Percentiles rank a stretch among this genome's conserved stretches.
phyloP scores from a whole-genome alignment of 2,113 vertebrate genomes.

The Heterotilapia buettikoferi region DNA sequence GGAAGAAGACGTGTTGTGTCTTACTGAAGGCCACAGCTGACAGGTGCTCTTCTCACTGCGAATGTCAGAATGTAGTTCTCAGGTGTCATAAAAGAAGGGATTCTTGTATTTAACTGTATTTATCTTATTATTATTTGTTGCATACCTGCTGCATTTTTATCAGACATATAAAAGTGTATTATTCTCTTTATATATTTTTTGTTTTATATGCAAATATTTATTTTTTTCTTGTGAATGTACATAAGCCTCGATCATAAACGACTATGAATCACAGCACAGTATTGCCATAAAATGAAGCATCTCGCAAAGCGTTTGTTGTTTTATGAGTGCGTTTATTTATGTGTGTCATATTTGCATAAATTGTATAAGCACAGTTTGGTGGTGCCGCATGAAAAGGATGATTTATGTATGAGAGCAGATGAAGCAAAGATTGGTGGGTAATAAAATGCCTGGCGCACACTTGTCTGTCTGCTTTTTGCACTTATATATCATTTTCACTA shows the following conservation, averaged over 20 bases:
- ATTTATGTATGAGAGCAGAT: slow-evolving; percentile 27
- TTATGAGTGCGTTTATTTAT: slow-evolving; percentile 25
- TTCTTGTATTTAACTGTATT: slow-evolving; percentile 43
- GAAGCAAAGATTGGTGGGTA: slow-evolving; percentile 5
- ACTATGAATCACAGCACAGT: slow-evolving; percentile 11
- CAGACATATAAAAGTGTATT: slow-evolving; percentile 17
- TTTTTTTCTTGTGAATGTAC: slow-evolving; percentile 49
- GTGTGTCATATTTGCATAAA: not conserved
- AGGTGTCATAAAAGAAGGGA: slow-evolving; percentile 64
- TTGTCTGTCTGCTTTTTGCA: not conserved
- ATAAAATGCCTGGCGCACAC: slow-evolving; percentile 26
- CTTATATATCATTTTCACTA: not conserved
- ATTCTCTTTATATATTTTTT: not conserved
- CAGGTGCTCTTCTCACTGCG: slow-evolving; percentile 21
- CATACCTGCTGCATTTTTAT: slow-evolving; percentile 21
- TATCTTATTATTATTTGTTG: slow-evolving; percentile 8
- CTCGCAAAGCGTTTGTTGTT: not conserved
- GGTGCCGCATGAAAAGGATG: slow-evolving; percentile 13
- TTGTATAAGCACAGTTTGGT: not conserved
- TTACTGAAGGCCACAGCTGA: not conserved
- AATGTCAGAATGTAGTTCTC: slow-evolving; percentile 49
- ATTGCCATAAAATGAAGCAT: not conserved
- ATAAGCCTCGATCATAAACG: not conserved
- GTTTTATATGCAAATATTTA: slow-evolving; percentile 54
- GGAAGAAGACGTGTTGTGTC: not conserved